These are phyloP conservation scores for Okamejei kenojei DNA, from an alignment of 2,797 vertebrate species.

Conservation along the genomic window DNA sequence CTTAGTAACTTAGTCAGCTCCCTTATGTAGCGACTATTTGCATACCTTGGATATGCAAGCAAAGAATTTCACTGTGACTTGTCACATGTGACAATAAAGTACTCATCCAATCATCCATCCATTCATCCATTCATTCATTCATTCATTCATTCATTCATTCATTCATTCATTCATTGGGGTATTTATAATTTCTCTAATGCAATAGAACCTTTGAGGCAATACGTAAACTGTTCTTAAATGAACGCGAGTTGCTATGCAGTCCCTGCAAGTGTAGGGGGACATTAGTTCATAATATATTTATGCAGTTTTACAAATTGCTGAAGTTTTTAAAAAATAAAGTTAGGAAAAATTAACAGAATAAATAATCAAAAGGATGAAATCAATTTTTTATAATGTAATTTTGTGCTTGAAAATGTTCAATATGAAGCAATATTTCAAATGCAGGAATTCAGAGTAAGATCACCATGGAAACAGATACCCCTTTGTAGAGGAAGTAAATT, in stretches of 20 bases:
- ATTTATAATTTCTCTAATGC: neutral
- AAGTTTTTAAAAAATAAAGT: neutral
- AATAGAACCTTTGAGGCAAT: neutral
- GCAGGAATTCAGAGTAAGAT: neutral
- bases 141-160: too few species aligned
- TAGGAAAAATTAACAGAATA: neutral
- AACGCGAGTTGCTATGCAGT: neutral
- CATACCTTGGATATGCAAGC: too few species aligned
- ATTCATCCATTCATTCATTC: too few species aligned
- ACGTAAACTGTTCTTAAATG: constrained; percentile 11
- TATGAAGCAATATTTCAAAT: constrained; percentile 14
- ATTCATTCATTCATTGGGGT: too few species aligned
- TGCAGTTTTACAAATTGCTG: neutral
- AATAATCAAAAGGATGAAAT: constrained; percentile 10
- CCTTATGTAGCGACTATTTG: too few species aligned
- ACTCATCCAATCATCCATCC: too few species aligned
- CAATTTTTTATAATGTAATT: constrained; percentile 5
- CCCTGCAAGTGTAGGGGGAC: neutral
- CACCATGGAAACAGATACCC: constrained; percentile 8
- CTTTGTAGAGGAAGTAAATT: neutral
- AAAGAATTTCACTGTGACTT: too few species aligned
- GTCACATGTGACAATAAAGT: too few species aligned
- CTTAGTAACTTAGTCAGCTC: too few species aligned
- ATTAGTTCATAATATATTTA: neutral
- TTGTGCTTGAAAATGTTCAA: neutral